Conservation (phyloP, 2,888 invertebrate species). For the Trilocha varians region DNA sequence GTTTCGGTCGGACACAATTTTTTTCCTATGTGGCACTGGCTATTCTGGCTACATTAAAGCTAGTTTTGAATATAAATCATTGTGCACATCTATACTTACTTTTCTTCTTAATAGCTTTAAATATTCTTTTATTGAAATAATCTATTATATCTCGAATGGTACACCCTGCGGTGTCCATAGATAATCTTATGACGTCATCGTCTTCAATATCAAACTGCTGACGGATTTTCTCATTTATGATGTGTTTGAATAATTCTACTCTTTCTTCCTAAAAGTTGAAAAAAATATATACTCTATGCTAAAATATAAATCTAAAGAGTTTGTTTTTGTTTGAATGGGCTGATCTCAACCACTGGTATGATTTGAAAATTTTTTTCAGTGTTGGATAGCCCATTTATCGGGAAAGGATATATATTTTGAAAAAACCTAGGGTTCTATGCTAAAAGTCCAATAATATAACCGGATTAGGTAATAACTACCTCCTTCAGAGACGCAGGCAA, state of each 20-base stretch:
- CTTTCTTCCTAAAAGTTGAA: slow-evolving; percentile 74
- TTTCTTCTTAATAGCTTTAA: slow-evolving; percentile 78
- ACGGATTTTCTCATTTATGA: slow-evolving; percentile 66
- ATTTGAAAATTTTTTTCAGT: too few species aligned
- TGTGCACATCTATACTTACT: slow-evolving; percentile 60
- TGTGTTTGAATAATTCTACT: slow-evolving; percentile 73
- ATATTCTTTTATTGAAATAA: slow-evolving; percentile 80
- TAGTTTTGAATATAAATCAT: too few species aligned
- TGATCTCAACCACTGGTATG: too few species aligned
- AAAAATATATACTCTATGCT: neutral
- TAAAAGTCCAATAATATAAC: too few species aligned
- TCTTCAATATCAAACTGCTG: slow-evolving; percentile 58
- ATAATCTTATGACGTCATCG: slow-evolving; percentile 75
- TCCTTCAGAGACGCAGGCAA: too few species aligned
- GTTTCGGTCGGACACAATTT: too few species aligned
- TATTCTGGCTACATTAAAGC: too few species aligned
- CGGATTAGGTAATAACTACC: too few species aligned
- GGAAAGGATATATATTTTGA: too few species aligned
- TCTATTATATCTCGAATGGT: slow-evolving; percentile 81
- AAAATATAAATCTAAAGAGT: neutral
- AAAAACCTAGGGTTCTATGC: too few species aligned
- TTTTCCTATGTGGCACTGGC: neutral
- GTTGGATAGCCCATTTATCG: too few species aligned
- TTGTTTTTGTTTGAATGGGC: neutral
- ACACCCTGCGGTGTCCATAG: slow-evolving; percentile 81